Evolutionary conservation across 2,113 vertebrate species (phyloP).

Genomic region (Trogon surrucura): DNA sequence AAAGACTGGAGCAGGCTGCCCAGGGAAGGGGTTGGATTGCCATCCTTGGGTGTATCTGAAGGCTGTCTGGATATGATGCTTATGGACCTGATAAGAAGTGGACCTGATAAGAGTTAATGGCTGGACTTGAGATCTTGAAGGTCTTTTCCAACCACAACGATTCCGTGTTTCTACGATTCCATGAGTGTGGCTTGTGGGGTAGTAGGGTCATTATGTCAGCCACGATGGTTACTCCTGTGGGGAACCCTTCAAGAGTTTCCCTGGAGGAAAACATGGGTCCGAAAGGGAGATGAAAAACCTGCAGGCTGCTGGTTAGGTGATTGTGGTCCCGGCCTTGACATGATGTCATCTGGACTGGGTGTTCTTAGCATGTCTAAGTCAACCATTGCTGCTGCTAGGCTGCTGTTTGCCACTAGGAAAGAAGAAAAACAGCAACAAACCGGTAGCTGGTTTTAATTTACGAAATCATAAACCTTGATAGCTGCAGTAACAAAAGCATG

Average conservation of each 20-base stretch:
- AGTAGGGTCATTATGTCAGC: fast-evolving
- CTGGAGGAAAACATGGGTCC: too few species aligned
- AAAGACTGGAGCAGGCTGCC: too few species aligned
- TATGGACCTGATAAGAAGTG: too few species aligned
- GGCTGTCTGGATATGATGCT: too few species aligned
- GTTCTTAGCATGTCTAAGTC: not conserved
- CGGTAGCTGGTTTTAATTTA: not conserved
- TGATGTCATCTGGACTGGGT: fast-evolving
- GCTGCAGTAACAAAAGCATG: not conserved
- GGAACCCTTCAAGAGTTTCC: not conserved
- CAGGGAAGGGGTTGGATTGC: too few species aligned
- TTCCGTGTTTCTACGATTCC: too few species aligned
- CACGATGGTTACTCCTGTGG: not conserved
- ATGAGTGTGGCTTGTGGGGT: not conserved
- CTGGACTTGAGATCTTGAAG: too few species aligned
- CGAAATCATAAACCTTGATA: not conserved
- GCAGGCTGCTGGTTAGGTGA: fast-evolving
- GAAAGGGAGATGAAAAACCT: not conserved
- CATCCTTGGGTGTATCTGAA: too few species aligned
- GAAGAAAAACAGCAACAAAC: not conserved
- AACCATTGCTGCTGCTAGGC: not conserved
- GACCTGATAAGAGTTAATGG: too few species aligned
- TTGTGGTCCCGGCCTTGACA: not conserved
- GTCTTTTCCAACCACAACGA: too few species aligned
- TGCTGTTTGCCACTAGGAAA: not conserved